phyloP scores from a whole-genome alignment of 2,113 vertebrate genomes.

The Turdus rufiventris region DNA sequence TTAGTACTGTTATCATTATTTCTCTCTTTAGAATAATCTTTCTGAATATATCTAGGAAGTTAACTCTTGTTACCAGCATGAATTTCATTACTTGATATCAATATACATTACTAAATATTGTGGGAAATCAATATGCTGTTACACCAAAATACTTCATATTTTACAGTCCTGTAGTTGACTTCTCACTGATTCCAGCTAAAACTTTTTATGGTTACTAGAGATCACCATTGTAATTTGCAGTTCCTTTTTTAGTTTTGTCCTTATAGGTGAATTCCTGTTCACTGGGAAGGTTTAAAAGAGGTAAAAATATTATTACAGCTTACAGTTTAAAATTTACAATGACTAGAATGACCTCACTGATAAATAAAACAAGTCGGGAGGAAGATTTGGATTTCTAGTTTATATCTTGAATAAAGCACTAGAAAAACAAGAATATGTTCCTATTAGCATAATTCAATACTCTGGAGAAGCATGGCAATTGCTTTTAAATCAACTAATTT shows the following conservation, averaged over 20 bases:
- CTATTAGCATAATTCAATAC: background rate
- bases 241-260: background rate
- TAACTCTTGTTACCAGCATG: background rate
- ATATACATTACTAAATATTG: background rate
- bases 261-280: background rate
- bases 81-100: background rate
- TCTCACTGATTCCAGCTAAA: background rate
- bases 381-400: background rate
- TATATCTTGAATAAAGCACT: background rate
- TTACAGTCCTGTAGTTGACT: background rate
- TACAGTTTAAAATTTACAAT: background rate
- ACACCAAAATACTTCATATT: background rate
- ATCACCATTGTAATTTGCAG: background rate
- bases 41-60: background rate
- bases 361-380: rapidly evolving
- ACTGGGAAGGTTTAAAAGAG: background rate
- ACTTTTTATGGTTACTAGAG: background rate
- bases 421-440: background rate
- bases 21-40: background rate
- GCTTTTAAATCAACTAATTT: background rate
- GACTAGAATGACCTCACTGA: background rate
- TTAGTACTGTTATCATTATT: background rate
- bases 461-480: background rate
- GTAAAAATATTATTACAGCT: background rate
- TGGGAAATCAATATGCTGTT: constrained; percentile 24